Percentiles rank a stretch among this genome's conserved stretches.
phyloP scores from a whole-genome alignment of 2,113 vertebrate species.

The Symphodus melops region DNA sequence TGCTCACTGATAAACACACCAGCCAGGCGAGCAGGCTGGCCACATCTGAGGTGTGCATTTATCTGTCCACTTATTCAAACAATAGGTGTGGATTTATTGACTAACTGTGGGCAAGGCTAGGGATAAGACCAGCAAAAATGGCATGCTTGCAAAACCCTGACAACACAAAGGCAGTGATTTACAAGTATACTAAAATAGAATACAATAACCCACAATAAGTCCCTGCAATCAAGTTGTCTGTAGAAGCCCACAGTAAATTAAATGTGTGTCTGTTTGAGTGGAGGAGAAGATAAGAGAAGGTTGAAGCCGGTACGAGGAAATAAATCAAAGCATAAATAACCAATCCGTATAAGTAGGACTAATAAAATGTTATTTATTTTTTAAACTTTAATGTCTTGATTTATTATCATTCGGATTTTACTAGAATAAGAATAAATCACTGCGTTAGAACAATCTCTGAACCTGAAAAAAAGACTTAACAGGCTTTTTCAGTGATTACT shows the following conservation, averaged over 20 bases:
- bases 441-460: not conserved
- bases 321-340: not conserved
- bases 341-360: not conserved
- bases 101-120: conserved; percentile 16
- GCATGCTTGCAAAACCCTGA: conserved; percentile 30
- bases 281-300: conserved; percentile 4
- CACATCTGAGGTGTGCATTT: conserved; percentile 39
- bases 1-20: conserved; percentile 33
- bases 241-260: not conserved
- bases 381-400: not conserved
- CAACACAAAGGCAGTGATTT: conserved; percentile 36
- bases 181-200: conserved; percentile 29
- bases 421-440: not conserved
- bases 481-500: not conserved
- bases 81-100: conserved; percentile 48
- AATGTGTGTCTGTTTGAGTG: not conserved
- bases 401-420: not conserved
- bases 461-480: conserved; percentile 4
- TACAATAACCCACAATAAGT: conserved; percentile 20
- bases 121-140: conserved; percentile 40
- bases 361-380: not conserved
- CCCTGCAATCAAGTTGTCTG: conserved; percentile 21
- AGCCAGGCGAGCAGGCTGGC: not conserved
- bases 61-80: conserved; percentile 47
- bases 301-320: conserved; percentile 1